Percentiles rank a stretch among this genome's conserved stretches.
Evolutionary conservation across 2,797 vertebrate species (phyloP).

Genomic region (Phrynocephalus guinanensis): DNA sequence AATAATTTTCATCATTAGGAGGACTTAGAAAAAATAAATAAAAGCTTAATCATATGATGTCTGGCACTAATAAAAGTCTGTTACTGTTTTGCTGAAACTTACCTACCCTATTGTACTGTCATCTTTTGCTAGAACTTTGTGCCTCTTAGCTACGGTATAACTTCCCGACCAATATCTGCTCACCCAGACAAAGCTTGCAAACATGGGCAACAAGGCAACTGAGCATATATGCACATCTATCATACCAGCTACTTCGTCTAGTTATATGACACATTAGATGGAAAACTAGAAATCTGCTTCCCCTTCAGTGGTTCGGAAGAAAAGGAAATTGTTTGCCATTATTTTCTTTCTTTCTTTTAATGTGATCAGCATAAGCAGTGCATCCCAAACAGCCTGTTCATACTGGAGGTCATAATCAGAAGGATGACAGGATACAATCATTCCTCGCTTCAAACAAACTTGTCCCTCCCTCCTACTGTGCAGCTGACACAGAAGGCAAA

Average conservation of each 20-base stretch:
- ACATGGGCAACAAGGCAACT: neutral
- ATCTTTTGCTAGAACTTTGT: neutral
- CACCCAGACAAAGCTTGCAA: neutral
- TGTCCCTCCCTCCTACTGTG: slow-evolving; percentile 48
- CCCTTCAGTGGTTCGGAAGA: slow-evolving; percentile 34
- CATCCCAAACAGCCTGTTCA: slow-evolving; percentile 26
- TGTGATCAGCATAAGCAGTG: neutral
- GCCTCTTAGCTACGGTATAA: neutral
- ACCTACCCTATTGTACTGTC: neutral
- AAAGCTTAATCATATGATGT: neutral
- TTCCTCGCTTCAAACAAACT: slow-evolving; percentile 2
- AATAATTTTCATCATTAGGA: neutral
- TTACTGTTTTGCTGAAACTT: neutral
- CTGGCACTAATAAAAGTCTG: neutral
- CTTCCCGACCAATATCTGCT: neutral
- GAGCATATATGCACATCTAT: neutral
- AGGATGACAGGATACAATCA: slow-evolving; percentile 49
- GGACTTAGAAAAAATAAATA: neutral
- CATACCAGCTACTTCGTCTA: slow-evolving; percentile 6
- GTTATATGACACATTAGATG: neutral
- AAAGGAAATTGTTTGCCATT: slow-evolving; percentile 21
- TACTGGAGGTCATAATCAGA: slow-evolving; percentile 13
- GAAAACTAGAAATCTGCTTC: slow-evolving; percentile 37
- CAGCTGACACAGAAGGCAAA: slow-evolving; percentile 58
- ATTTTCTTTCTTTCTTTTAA: neutral